These are phyloP conservation scores for Lithophane semibrunnea DNA, from an alignment of 2,888 invertebrate genomes.

Conservation along the genomic window DNA sequence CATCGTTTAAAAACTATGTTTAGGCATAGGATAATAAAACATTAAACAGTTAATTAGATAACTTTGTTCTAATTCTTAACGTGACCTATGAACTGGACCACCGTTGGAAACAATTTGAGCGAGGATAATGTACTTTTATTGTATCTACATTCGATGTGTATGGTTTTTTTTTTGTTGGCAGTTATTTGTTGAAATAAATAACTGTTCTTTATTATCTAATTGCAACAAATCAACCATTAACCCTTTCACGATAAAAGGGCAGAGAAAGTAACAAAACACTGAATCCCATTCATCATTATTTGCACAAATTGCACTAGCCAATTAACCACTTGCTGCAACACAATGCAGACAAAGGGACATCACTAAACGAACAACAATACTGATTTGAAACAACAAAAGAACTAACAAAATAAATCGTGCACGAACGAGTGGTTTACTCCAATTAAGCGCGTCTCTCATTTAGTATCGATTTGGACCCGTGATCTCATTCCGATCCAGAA, in stretches of 20 bases:
- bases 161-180: background rate
- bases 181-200: background rate
- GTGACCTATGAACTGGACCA: conserved; percentile 12
- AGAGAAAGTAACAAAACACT: conserved; percentile 35
- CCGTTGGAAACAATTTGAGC: background rate
- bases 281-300: conserved; percentile 51
- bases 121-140: background rate
- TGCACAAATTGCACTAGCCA: conserved; percentile 61
- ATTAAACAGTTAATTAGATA: background rate
- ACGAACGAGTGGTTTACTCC: conserved; percentile 68
- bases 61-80: background rate
- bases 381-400: conserved; percentile 65
- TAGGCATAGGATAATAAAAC: too few species aligned
- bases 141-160: background rate
- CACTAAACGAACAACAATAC: conserved; percentile 64
- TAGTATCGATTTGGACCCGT: conserved; percentile 81
- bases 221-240: conserved; percentile 16
- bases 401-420: conserved; percentile 66
- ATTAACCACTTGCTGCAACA: conserved; percentile 63
- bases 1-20: too few species aligned
- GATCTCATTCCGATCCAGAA: conserved; percentile 88
- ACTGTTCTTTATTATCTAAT: background rate
- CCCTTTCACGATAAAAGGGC: conserved; percentile 1
- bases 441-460: conserved; percentile 81
- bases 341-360: conserved; percentile 64